Conservation (phyloP, 2,888 invertebrate species). For the Xestia c-nigrum region DNA sequence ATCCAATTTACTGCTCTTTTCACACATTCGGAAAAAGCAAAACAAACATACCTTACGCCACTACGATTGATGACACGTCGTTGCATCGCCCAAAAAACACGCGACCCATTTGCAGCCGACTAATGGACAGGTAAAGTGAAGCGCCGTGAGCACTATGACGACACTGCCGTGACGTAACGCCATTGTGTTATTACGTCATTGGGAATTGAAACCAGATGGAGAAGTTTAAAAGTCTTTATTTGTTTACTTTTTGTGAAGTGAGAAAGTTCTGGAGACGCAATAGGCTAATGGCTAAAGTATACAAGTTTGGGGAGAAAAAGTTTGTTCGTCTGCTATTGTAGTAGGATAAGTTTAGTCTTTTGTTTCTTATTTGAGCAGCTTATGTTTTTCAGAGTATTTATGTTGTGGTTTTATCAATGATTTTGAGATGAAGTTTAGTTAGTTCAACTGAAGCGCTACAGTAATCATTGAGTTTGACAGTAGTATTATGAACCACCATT, state of each 20-base stretch:
- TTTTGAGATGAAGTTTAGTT: background rate
- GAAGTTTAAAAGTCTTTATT: slow-evolving; percentile 29
- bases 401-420: background rate
- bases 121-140: slow-evolving; percentile 53
- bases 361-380: background rate
- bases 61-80: slow-evolving; percentile 54
- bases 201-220: slow-evolving; percentile 16
- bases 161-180: slow-evolving; percentile 41
- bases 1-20: slow-evolving; percentile 15
- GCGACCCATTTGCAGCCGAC: slow-evolving; percentile 51
- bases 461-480: background rate
- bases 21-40: slow-evolving; percentile 6
- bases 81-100: slow-evolving; percentile 53
- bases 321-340: slow-evolving; percentile 10
- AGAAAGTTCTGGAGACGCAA: slow-evolving; percentile 21
- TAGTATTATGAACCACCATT: background rate
- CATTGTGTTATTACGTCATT: slow-evolving; percentile 26
- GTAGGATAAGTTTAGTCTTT: background rate
- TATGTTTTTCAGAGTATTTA: background rate
- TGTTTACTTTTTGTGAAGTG: slow-evolving; percentile 28
- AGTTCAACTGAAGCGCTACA: background rate
- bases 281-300: slow-evolving; percentile 24
- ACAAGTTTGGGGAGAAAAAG: slow-evolving; percentile 6
- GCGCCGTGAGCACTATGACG: slow-evolving; percentile 33
- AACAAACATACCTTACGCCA: slow-evolving; percentile 48